Percentiles rank a stretch among this genome's conserved stretches.
phyloP scores from a whole-genome alignment of 23 tunicate species.

The Aplidium turbinatum region DNA sequence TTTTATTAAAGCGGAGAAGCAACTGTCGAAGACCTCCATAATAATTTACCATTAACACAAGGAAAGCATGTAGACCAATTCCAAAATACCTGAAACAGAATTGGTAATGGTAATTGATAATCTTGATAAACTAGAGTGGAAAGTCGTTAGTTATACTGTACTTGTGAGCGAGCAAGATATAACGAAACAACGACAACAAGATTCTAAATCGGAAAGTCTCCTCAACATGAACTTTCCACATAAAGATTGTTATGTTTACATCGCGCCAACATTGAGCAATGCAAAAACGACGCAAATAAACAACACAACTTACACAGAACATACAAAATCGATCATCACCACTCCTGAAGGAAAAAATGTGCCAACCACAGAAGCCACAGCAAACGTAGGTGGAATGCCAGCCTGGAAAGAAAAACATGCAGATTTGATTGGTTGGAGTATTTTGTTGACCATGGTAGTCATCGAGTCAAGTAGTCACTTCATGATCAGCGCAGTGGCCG shows the following conservation, averaged over 20 bases:
- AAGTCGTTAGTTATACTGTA: background rate
- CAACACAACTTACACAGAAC: constrained; percentile 77
- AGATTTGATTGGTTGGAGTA: background rate
- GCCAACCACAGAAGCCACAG: constrained; percentile 75
- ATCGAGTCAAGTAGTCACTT: too few relatives aligned
- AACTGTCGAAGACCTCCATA: constrained; percentile 63
- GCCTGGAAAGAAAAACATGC: constrained; percentile 46
- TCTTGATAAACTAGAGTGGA: too few relatives aligned
- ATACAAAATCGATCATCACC: constrained; percentile 88
- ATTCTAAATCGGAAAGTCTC: too few relatives aligned
- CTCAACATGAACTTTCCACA: too few relatives aligned
- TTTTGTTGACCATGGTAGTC: background rate
- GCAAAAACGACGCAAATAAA: too few relatives aligned
- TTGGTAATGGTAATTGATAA: too few relatives aligned
- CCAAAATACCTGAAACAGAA: constrained; percentile 90
- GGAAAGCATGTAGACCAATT: constrained; percentile 72
- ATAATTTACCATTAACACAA: constrained; percentile 77
- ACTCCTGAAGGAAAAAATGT: constrained; percentile 77
- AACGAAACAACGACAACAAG: background rate
- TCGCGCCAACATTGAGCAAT: too few relatives aligned
- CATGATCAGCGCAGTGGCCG: too few relatives aligned
- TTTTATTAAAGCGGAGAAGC: constrained; percentile 34
- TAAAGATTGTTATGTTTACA: too few relatives aligned
- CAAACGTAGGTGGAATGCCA: constrained; percentile 81
- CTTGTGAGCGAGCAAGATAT: background rate